Evolutionary conservation across 1,140 invertebrate genomes (phyloP).

Genomic region (Drosophila mauritiana): DNA sequence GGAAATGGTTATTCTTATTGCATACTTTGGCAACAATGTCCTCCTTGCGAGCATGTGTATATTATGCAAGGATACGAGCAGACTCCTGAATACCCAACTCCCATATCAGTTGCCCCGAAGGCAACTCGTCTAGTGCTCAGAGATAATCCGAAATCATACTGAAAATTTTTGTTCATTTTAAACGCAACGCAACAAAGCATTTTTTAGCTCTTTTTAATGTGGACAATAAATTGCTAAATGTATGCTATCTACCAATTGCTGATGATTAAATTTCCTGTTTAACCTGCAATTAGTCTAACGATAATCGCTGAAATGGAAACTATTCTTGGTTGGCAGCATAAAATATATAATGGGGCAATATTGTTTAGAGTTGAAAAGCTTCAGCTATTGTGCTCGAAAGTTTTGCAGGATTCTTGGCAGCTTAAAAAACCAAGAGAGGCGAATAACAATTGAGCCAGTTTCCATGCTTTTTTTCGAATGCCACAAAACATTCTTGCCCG

Average conservation of each 20-base stretch:
- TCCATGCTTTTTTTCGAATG: slow-evolving; percentile 11
- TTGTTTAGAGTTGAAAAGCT: background rate
- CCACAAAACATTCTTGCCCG: slow-evolving; percentile 13
- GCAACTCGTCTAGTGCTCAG: background rate
- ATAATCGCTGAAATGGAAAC: background rate
- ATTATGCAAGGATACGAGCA: slow-evolving; percentile 1
- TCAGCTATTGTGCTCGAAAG: background rate
- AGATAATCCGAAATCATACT: slow-evolving; percentile 12
- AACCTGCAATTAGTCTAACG: background rate
- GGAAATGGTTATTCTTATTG: slow-evolving; percentile 79
- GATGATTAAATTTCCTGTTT: too few species aligned
- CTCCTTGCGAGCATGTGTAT: slow-evolving; percentile 3
- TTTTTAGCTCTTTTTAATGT: background rate
- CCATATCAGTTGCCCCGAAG: slow-evolving; percentile 27
- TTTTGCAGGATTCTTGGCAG: background rate
- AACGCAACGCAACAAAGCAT: background rate
- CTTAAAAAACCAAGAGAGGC: slow-evolving; percentile 7
- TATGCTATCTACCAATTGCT: too few species aligned
- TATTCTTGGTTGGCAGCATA: background rate
- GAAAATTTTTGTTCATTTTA: slow-evolving; percentile 10
- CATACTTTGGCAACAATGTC: slow-evolving; percentile 49
- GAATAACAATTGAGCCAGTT: slow-evolving; percentile 11
- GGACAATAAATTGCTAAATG: too few species aligned
- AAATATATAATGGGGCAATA: background rate
- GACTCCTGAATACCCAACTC: slow-evolving; percentile 2